Conservation (phyloP, 2,797 vertebrate genomes). For the Acrossocheilus wenchowensis region DNA sequence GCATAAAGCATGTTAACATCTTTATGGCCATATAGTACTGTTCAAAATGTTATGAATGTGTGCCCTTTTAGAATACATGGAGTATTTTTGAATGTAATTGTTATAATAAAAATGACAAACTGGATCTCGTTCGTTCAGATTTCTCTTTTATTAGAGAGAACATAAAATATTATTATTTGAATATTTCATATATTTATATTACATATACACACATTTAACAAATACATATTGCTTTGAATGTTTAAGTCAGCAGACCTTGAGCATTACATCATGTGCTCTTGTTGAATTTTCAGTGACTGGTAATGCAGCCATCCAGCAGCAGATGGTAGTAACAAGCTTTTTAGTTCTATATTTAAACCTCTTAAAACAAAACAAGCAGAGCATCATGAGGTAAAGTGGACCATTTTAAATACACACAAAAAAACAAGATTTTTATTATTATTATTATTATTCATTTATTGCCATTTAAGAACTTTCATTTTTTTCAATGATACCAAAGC, state of each 20-base stretch:
- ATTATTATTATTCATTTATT: no score
- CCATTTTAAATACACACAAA: not conserved
- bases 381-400: not conserved
- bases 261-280: not conserved
- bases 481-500: not conserved
- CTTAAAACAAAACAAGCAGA: not conserved
- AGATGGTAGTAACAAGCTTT: conserved; percentile 32
- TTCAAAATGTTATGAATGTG: conserved; percentile 24
- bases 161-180: not conserved
- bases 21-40: conserved; percentile 14
- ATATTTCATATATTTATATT: not conserved
- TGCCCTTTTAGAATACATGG: conserved; percentile 38
- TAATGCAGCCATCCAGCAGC: conserved; percentile 17
- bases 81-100: conserved; percentile 46
- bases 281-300: not conserved
- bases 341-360: not conserved
- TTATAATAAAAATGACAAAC: conserved; percentile 32
- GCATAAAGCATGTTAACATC: conserved; percentile 43
- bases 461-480: not conserved
- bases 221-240: not conserved
- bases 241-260: not conserved
- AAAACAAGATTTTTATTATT: no score
- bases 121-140: not conserved
- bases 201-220: not conserved
- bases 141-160: not conserved